Percentiles rank a stretch among this genome's conserved stretches.
phyloP scores from a whole-genome alignment of 2,888 invertebrate genomes.

The Prosopocoilus inquinatus region DNA sequence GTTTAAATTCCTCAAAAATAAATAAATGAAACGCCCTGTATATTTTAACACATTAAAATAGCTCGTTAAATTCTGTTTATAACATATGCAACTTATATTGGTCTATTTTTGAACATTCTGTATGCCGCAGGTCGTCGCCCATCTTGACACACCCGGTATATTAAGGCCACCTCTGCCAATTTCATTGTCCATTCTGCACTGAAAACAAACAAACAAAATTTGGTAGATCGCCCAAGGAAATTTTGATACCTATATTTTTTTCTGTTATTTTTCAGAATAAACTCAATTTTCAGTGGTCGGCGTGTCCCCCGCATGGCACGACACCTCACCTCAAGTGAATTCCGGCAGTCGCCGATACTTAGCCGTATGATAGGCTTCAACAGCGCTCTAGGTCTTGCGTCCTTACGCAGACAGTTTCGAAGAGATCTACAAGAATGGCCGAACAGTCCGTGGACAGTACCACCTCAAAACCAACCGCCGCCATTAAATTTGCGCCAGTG shows the following conservation, averaged over 20 bases:
- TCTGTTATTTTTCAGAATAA: constrained; percentile 40
- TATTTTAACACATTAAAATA: no score
- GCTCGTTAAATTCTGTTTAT: no score
- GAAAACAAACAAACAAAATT: no score
- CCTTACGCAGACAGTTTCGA: constrained; percentile 48
- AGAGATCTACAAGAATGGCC: constrained; percentile 53
- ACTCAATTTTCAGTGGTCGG: constrained; percentile 39
- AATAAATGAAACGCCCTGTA: no score
- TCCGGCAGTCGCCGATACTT: constrained; percentile 36
- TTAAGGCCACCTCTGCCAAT: no score
- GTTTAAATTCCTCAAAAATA: no score
- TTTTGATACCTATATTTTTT: not conserved
- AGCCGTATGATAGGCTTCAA: constrained; percentile 44
- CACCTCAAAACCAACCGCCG: constrained; percentile 7
- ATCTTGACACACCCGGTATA: no score
- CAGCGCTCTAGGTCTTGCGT: constrained; percentile 40
- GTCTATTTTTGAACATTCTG: no score
- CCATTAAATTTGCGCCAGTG: not conserved
- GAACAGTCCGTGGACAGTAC: constrained; percentile 40
- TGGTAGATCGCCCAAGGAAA: no score
- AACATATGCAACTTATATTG: no score
- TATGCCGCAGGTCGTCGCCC: no score
- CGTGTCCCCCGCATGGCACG: constrained; percentile 46
- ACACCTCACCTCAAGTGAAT: constrained; percentile 33
- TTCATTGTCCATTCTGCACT: no score